Base-by-base conservation (phyloP, 2,888 invertebrate species). In the Proisotoma minuta region DNA sequence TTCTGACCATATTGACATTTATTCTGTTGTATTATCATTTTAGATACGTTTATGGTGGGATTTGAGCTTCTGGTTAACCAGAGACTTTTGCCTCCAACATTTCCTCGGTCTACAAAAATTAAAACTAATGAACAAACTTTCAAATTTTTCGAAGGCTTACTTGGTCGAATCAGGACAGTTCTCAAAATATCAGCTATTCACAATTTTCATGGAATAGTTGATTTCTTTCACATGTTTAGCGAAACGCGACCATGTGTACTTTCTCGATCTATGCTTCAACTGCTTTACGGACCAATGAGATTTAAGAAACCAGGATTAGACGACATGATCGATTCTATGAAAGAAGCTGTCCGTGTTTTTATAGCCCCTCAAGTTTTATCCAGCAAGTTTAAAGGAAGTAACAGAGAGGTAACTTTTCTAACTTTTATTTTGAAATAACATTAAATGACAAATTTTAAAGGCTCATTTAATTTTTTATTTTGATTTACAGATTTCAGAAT, bases 31-130 rank as follows among this genome's bases (percentile, higher is more conserved):
- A 51, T 18, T 28, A 62, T 52, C 18, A n/a, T 48, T 47, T 64
- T 62, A 72, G 74, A 64, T 39, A 64, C 62, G n/a, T 76, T 76
- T 47, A 76, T 78, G 61, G 73, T 91, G 83, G 97, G 97, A 1
- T 98, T 98, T 79, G 95, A 97, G 76, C 94, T 96, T 2, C 86
- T 94, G 78, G 89, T 96, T 49, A 98, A 98, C 81, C 96, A 43
- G 43, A 85, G 95, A 48, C 82, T 96, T 54, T 81, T 98, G 59
- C 98, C 98, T n/a, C 96, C 98, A 0, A 96, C 98, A 20, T 99
- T 98, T 81, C 98, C 98, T 0, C 85, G 98, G 22, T 96, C 94
- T 78, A 93, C 95, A 0, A 89, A 91, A 79, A 93, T 97, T 75
- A 89, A 89, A 73, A 86, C 87, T 50, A 81, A 87, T 70, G 79